phyloP scores from a whole-genome alignment of 2,797 vertebrate species.

The Huso huso region DNA sequence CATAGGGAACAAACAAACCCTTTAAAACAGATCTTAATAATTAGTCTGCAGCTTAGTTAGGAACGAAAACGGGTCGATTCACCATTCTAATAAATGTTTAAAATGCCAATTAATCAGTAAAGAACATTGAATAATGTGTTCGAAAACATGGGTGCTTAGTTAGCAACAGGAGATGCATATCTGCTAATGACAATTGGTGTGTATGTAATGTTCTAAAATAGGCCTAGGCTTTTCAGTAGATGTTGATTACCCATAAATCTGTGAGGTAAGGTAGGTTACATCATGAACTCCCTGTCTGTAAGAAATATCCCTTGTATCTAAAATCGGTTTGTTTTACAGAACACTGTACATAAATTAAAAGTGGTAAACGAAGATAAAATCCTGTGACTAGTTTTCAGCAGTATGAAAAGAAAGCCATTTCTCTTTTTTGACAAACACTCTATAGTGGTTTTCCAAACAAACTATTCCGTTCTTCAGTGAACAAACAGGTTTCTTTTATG shows the following conservation, averaged over 20 bases:
- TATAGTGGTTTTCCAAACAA: constrained; percentile 67
- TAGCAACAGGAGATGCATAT: constrained; percentile 34
- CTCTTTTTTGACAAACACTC: constrained; percentile 65
- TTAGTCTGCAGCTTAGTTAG: constrained; percentile 25
- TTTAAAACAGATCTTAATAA: constrained; percentile 32
- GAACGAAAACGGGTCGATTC: constrained; percentile 43
- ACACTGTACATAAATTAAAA: constrained; percentile 61
- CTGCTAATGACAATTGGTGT: constrained; percentile 34
- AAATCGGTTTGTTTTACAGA: constrained; percentile 64
- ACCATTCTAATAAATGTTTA: constrained; percentile 41
- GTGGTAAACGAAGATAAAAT: constrained; percentile 66
- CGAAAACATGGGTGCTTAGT: constrained; percentile 37
- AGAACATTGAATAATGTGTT: constrained; percentile 46
- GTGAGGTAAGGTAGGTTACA: constrained; percentile 61
- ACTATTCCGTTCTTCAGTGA: constrained; percentile 61
- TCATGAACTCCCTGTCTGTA: constrained; percentile 64
- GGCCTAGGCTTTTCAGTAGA: constrained; percentile 60
- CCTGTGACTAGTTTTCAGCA: constrained; percentile 56
- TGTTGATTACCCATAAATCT: constrained; percentile 87
- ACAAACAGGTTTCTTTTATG: constrained; percentile 59
- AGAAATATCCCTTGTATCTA: constrained; percentile 44
- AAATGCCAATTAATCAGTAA: constrained; percentile 51
- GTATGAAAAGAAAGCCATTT: constrained; percentile 62
- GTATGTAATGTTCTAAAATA: constrained; percentile 67
- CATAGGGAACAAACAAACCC: no score